Evolutionary conservation across 1,140 invertebrate genomes (phyloP).

Genomic region (Drosophila bocqueti): DNA sequence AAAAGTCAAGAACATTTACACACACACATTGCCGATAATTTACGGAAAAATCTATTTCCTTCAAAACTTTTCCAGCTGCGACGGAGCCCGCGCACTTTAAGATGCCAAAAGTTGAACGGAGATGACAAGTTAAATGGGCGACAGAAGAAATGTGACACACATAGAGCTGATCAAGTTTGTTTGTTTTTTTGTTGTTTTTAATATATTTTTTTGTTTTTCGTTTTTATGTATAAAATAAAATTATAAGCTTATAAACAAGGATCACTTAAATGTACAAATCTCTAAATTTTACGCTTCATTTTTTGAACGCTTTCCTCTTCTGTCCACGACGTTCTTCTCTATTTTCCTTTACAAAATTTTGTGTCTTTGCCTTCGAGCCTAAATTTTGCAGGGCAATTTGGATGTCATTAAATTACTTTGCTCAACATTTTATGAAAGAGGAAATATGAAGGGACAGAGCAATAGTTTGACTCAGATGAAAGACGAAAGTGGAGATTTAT

Average conservation of each 20-base stretch:
- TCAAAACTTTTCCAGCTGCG: constrained; percentile 43
- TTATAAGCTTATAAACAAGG: constrained; percentile 85
- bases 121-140: constrained; percentile 11
- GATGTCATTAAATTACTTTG: constrained; percentile 19
- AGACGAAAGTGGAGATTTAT: constrained; percentile 30
- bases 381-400: constrained; percentile 35
- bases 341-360: constrained; percentile 55
- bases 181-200: constrained; percentile 46
- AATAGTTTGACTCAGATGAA: constrained; percentile 37
- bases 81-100: constrained; percentile 27
- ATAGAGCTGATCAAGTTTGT: constrained; percentile 1
- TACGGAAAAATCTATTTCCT: constrained; percentile 55
- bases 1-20: constrained; percentile 14
- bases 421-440: constrained; percentile 33
- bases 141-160: constrained; percentile 9
- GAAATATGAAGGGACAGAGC: constrained; percentile 44
- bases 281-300: constrained; percentile 76
- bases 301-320: constrained; percentile 65
- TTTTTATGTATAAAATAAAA: constrained; percentile 85
- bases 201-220: constrained; percentile 69
- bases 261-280: constrained; percentile 85
- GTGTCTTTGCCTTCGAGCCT: constrained; percentile 43
- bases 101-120: constrained; percentile 4
- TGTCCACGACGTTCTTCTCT: constrained; percentile 73
- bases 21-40: constrained; percentile 38